Base-by-base conservation (phyloP, 2,797 vertebrate species). In the Oryzias dopingdopingensis region DNA sequence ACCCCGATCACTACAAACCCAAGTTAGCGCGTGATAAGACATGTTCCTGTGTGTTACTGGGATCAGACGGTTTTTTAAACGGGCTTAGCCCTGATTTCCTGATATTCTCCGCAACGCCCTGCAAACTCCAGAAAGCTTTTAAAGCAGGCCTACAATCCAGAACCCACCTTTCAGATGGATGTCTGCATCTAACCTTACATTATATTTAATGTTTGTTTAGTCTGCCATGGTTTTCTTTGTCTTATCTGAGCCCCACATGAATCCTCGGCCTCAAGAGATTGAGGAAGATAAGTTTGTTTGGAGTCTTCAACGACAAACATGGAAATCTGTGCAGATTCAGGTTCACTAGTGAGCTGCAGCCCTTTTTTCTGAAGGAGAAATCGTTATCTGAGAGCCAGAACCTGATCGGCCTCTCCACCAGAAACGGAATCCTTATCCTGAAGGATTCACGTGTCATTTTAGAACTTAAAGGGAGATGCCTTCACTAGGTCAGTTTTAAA, bases 71-170 rank as follows among this genome's bases (percentile, higher is more conserved):
- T 29, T 69, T 65, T 65, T 73, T 63, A 57, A 67, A 59, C 55
- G 6, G 52, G 52, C 10, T 49, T 52, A 22, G 2, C 57, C 58
- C 2, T 71, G 51, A 32, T 40, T 14, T 62, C 72, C 22, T 68
- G 62, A 77, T 78, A 54, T 18, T 18, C 18, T 18, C 18, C 2
- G 18, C 18, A 18, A 18, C 18, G 18, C 18, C 18, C 18, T 18
- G 18, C 62, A 71, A 68, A 44, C 40, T 49, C 49, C 44, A 60
- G 55, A 62, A 75, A 59, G 15, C 57, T 70, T 81, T 79, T 40
- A 73, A 70, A 67, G 62, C 24, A 10, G 68, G 22, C 20, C 59
- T 2, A 55, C 65, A 66, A 61, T 67, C 32, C 32, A 37, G 32
- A 12, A 37, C 26, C 26, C 10, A 10, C 32, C 32, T 37, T 26